A percentile compares a stretch with the other conserved stretches of the same genome.
These are phyloP conservation scores for Calypte anna DNA, from an alignment of 2,113 vertebrate genomes.

Conservation along the genomic window DNA sequence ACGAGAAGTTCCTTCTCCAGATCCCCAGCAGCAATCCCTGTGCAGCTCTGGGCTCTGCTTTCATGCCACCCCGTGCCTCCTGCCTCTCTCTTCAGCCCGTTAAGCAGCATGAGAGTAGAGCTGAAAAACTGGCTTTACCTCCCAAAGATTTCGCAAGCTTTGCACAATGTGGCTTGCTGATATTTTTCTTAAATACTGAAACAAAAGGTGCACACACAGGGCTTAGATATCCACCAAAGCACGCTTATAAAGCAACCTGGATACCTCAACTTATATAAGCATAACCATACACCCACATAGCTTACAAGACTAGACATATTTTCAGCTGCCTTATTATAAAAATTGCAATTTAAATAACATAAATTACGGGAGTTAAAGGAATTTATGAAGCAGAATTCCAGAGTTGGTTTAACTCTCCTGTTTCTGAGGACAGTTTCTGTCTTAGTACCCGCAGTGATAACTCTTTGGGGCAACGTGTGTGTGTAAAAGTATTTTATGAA, in stretches of 20 bases:
- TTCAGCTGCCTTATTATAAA: conserved; percentile 46
- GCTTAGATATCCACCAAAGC: not conserved
- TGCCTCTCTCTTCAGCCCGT: not conserved
- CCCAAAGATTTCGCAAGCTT: not conserved
- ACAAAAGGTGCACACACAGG: not conserved
- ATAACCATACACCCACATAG: conserved; percentile 51
- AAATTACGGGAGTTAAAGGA: conserved; percentile 16
- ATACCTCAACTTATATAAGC: conserved; percentile 28
- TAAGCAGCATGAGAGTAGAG: not conserved
- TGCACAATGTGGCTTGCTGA: not conserved
- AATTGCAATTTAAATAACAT: conserved; percentile 36
- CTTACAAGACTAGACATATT: conserved; percentile 57
- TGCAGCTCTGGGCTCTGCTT: not conserved
- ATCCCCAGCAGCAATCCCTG: not conserved
- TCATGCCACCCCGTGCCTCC: not conserved
- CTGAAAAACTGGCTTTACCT: not conserved
- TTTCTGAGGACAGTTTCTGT: not conserved
- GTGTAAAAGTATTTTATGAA: not conserved
- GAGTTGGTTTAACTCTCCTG: not conserved
- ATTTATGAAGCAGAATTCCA: conserved; percentile 12
- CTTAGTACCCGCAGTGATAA: not conserved
- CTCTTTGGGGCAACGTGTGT: rapidly evolving
- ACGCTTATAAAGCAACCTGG: not conserved
- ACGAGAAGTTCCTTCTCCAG: not conserved
- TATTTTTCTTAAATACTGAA: not conserved